Percentiles rank a stretch among this genome's conserved stretches.
Conservation (phyloP, 2,797 vertebrate species). For the Fistularia commersonii region DNA sequence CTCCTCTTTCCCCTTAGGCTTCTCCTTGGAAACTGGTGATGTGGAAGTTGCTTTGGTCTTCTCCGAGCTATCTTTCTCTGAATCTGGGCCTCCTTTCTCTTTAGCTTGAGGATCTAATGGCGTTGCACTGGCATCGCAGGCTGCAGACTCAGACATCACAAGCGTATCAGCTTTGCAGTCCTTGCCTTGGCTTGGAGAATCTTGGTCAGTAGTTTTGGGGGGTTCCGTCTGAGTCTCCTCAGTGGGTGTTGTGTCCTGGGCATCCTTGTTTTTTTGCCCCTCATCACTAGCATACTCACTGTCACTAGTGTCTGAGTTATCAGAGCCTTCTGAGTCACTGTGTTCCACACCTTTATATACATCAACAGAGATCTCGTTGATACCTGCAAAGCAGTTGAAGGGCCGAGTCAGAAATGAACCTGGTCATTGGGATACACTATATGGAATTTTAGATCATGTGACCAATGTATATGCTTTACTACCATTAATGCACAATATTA, state of each 20-base stretch:
- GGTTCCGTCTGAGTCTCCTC: constrained; percentile 77
- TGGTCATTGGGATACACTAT: background rate
- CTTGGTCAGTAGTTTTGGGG: constrained; percentile 74
- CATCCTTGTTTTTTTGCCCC: constrained; percentile 86
- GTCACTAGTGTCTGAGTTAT: constrained; percentile 93
- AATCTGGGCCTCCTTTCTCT: constrained; percentile 74
- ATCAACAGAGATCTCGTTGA: constrained; percentile 95
- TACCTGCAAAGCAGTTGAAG: constrained; percentile 74
- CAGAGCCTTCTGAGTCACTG: constrained; percentile 95
- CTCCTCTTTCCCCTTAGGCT: constrained; percentile 82
- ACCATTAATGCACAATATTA: no score
- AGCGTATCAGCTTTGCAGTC: constrained; percentile 73
- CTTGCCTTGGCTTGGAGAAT: constrained; percentile 73
- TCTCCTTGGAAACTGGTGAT: constrained; percentile 74
- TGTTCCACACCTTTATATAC: constrained; percentile 91
- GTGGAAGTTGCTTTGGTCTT: constrained; percentile 74
- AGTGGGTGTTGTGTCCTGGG: constrained; percentile 55
- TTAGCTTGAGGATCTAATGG: constrained; percentile 59
- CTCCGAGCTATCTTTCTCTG: constrained; percentile 81
- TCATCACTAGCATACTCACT: constrained; percentile 91
- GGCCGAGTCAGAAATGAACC: background rate
- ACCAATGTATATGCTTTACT: no score
- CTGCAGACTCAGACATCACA: constrained; percentile 38
- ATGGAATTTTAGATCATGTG: no score
- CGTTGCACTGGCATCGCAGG: constrained; percentile 32